phyloP scores from a whole-genome alignment of 1,140 invertebrate species.

The Sycophaga agraensis region DNA sequence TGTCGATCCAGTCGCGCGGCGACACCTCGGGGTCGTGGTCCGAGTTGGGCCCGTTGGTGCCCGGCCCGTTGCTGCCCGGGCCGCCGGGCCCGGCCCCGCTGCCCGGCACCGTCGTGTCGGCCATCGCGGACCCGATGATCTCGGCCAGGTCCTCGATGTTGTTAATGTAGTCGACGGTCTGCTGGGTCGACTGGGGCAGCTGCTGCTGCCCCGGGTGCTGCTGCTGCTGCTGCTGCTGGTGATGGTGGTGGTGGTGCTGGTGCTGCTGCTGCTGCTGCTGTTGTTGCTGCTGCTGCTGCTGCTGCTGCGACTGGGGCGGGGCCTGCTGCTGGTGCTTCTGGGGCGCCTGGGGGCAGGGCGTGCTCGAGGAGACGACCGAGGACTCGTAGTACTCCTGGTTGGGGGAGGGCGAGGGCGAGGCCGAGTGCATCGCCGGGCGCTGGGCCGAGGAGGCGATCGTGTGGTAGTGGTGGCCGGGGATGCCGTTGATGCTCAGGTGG shows the following conservation, averaged over 20 bases:
- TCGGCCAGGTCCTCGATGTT: constrained; percentile 71
- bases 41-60: constrained; percentile 67
- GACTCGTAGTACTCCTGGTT: constrained; percentile 54
- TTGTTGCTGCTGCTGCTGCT: constrained; percentile 44
- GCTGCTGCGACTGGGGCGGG: constrained; percentile 46
- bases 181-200: constrained; percentile 51
- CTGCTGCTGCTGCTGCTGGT: constrained; percentile 39
- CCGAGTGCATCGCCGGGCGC: constrained; percentile 45
- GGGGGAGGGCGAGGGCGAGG: constrained; percentile 52
- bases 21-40: constrained; percentile 20
- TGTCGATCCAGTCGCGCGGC: constrained; percentile 67
- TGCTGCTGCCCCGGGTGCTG: constrained; percentile 41
- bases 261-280: constrained; percentile 27
- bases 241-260: constrained; percentile 31
- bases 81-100: constrained; percentile 59
- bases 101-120: constrained; percentile 77
- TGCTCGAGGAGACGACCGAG: constrained; percentile 52
- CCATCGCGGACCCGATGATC: constrained; percentile 86
- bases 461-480: constrained; percentile 83
- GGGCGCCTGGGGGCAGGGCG: constrained; percentile 45
- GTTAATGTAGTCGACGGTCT: constrained; percentile 24
- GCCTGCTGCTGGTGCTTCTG: constrained; percentile 35
- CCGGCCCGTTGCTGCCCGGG: constrained; percentile 62
- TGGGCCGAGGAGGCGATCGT: constrained; percentile 66
- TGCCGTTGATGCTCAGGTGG: constrained; percentile 79